These are phyloP conservation scores for Scaptomyza flava DNA, from an alignment of 2,888 invertebrate genomes.

Conservation along the genomic window DNA sequence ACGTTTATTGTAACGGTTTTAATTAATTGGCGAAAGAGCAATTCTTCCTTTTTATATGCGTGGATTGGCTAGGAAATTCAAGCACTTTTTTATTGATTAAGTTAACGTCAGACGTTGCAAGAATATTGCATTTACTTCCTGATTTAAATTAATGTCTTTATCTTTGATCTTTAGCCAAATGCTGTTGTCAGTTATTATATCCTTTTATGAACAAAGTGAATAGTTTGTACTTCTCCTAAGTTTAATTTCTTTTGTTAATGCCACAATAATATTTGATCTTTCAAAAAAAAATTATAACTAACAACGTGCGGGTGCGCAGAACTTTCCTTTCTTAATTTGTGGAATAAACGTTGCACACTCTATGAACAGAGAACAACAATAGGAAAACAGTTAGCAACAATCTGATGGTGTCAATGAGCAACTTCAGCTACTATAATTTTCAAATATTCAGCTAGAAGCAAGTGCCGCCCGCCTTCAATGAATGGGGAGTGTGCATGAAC, in stretches of 20 bases:
- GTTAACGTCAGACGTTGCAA: background rate
- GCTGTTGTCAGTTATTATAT: background rate
- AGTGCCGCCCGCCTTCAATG: constrained; percentile 30
- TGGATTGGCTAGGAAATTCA: background rate
- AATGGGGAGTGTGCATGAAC: background rate
- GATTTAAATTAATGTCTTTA: background rate
- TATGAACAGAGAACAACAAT: constrained; percentile 46
- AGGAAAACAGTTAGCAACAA: constrained; percentile 56
- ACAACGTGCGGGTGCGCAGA: constrained; percentile 8
- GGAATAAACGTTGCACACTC: constrained; percentile 45
- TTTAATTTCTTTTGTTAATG: background rate
- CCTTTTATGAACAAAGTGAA: background rate
- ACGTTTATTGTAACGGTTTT: constrained; percentile 16
- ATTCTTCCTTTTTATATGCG: background rate
- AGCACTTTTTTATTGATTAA: background rate
- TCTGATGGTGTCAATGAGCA: constrained; percentile 73
- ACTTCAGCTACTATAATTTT: constrained; percentile 39
- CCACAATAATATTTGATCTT: background rate
- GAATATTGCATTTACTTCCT: background rate
- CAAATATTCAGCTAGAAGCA: constrained; percentile 28
- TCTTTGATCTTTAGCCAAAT: background rate
- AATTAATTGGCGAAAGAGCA: constrained; percentile 30
- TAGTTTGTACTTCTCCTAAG: background rate
- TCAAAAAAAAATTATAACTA: background rate
- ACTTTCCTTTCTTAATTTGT: constrained; percentile 60